These are phyloP conservation scores for Drosophila quinaria DNA, from an alignment of 2,888 invertebrate genomes.

Conservation along the genomic window DNA sequence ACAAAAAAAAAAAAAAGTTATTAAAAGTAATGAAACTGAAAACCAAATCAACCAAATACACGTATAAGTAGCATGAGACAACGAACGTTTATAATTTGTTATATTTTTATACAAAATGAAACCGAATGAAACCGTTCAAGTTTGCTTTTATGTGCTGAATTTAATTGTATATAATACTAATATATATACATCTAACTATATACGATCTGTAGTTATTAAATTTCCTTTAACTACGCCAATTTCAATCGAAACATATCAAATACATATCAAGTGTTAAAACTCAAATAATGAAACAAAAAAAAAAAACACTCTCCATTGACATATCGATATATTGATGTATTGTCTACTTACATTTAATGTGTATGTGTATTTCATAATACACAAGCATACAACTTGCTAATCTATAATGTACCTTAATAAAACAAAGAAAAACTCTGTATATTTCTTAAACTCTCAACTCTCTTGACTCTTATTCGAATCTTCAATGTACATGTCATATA, in stretches of 20 bases:
- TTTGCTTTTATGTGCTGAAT: slow-evolving; percentile 62
- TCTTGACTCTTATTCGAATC: slow-evolving; percentile 76
- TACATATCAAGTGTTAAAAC: slow-evolving; percentile 69
- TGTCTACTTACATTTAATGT: slow-evolving; percentile 72
- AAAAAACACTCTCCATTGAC: slow-evolving; percentile 70
- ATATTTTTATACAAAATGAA: slow-evolving; percentile 71
- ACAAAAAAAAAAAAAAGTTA: neutral
- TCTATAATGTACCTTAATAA: slow-evolving; percentile 63
- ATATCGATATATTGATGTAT: slow-evolving; percentile 70
- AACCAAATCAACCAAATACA: slow-evolving; percentile 51
- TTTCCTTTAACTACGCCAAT: slow-evolving; percentile 71
- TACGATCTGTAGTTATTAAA: slow-evolving; percentile 48
- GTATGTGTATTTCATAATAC: slow-evolving; percentile 9
- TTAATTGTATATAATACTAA: slow-evolving; percentile 35
- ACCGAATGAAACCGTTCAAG: slow-evolving; percentile 29
- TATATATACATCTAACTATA: slow-evolving; percentile 5
- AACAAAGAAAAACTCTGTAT: slow-evolving; percentile 61
- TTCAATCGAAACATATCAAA: slow-evolving; percentile 37
- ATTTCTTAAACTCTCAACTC: slow-evolving; percentile 75
- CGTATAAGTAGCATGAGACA: slow-evolving; percentile 64
- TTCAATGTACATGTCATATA: slow-evolving; percentile 74
- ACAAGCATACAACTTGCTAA: slow-evolving; percentile 51
- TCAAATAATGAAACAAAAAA: slow-evolving; percentile 43
- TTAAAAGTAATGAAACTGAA: slow-evolving; percentile 4
- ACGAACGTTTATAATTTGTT: slow-evolving; percentile 79